Base-by-base conservation (phyloP, 2,113 vertebrate genomes). In the Oncorhynchus kisutch region DNA sequence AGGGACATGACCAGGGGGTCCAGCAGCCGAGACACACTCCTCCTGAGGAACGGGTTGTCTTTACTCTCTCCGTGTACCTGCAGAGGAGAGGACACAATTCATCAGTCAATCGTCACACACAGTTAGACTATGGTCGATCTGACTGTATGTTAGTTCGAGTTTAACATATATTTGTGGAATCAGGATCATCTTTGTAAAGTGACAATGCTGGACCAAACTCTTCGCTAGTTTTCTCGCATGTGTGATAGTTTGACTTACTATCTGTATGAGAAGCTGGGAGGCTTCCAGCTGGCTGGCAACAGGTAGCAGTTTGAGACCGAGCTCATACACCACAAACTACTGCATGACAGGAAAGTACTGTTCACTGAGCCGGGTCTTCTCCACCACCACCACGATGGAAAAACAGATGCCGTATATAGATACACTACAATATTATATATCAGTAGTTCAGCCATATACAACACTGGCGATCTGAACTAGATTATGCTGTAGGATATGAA, bases 251-350 rank as follows among this genome's bases (percentile, higher is more conserved):
- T 16, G 24, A 91, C 93, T 95, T 87, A 98, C 97, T 0, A 97
- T 90, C 64, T 97, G 95, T 79, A 71, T 3, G 62, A 99, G 91
- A 76, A 99, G 94, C 79, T 96, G 94, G 4, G 95, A 90, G 1
- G 96, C 96, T 88, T 98, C 96, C 0, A 67, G 71, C 88, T 95
- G 94, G 66, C 82, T 94, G 48, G 91, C 74, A 68, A 98, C 88
- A 0, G 96, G 96, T 79, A 99, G 89, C 78, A 99, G 83, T 11
- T 92, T 92, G 93, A 99, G 91, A 31, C 97, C 98, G 2, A 99
- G 94, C 48, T 98, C 95, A 0, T 99, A 90, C 25, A 92, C 95
- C 12, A 96, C 95, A 71, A 98, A 93, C 78, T 92, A 97, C 90
- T 99, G 97, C 66, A 96, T 83, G 0, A 88, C 88, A 1, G 80